Evolutionary conservation across 1,140 invertebrate genomes (phyloP).

Genomic region (Hyposmocoma kahamanoa): DNA sequence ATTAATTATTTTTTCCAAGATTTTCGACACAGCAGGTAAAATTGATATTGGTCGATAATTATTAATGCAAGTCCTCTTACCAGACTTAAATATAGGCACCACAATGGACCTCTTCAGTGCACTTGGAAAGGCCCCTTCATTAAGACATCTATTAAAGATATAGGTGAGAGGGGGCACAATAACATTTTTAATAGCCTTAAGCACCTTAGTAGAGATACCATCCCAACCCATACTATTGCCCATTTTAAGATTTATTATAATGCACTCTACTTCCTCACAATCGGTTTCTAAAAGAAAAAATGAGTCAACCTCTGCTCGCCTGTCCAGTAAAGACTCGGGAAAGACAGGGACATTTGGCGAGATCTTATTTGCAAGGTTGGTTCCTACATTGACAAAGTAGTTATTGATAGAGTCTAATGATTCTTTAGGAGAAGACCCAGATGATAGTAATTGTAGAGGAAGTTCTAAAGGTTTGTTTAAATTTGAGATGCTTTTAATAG

Average conservation of each 20-base stretch:
- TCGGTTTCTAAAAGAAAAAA: not conserved
- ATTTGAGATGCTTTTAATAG: slow-evolving; percentile 7
- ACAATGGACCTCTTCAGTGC: slow-evolving; percentile 5
- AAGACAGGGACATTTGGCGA: not conserved
- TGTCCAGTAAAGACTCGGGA: not conserved
- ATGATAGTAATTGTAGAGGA: not conserved
- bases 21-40: slow-evolving; percentile 4
- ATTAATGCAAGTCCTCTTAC: not conserved
- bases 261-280: not conserved
- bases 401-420: slow-evolving; percentile 5
- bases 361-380: not conserved
- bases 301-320: not conserved
- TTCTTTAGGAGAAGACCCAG: not conserved
- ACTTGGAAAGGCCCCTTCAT: not conserved
- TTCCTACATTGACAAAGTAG: slow-evolving; percentile 7
- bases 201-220: not conserved
- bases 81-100: slow-evolving; percentile 6
- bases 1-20: slow-evolving; percentile 12
- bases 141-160: slow-evolving; percentile 2
- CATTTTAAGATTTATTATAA: slow-evolving; percentile 3
- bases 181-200: not conserved
- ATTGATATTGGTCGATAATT: slow-evolving; percentile 10
- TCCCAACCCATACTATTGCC: slow-evolving; percentile 3
- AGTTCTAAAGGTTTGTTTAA: not conserved
- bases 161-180: slow-evolving; percentile 2